Evolutionary conservation across 1,140 invertebrate genomes (phyloP), one percentile per base, ranked within the genome.

Genomic region (Drosophila miranda): DNA sequence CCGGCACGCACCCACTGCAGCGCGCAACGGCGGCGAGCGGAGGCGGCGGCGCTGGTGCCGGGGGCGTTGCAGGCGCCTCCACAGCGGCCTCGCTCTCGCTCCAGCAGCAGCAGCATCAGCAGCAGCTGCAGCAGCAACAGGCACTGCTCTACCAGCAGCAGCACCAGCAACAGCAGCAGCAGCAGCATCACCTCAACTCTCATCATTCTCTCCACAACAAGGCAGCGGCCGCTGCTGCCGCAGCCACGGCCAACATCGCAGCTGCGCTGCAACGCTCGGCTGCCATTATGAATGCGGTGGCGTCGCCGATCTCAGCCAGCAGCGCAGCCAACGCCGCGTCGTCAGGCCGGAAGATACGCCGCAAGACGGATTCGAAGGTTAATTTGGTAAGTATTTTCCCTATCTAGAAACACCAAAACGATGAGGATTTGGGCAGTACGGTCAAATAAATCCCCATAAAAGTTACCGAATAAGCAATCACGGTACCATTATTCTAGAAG

Each of bases 221-320:
- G 42, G 60, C 70, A 69, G 56, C 75, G 55, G 60, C 77, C 41
- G 57, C 26, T 11, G 56, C 75, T 45, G 61, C 71, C 34, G 75
- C 75, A 56, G 61, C 77, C 16, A 73, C 81, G 57, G 76, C 70
- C 16, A 79, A 75, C 28, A 73, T 84, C 68, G 76, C 78, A 58
- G 75, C 79, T 62, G 82, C 69, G 50, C 59, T 87, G 63, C 89
- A 90, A 58, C 83, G 84, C 52, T 78, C 83, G 52, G 50, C 75
- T 51, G 87, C 71, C 86, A 91, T 74, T 75, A 91, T 91, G 90
- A 91, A 91, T 83, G 90, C 89, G 55, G 90, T 91, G 58, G 90
- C 88, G 67, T 89, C 90, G 73, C 89, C 90, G 73, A 90, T 91
- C 66, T 80, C 90, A 79, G 86, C 89, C 66, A 69, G 48, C 66